Evolutionary conservation across 2,888 invertebrate species (phyloP), one percentile per base, ranked within the genome.

Genomic region (Melanchra persicariae): DNA sequence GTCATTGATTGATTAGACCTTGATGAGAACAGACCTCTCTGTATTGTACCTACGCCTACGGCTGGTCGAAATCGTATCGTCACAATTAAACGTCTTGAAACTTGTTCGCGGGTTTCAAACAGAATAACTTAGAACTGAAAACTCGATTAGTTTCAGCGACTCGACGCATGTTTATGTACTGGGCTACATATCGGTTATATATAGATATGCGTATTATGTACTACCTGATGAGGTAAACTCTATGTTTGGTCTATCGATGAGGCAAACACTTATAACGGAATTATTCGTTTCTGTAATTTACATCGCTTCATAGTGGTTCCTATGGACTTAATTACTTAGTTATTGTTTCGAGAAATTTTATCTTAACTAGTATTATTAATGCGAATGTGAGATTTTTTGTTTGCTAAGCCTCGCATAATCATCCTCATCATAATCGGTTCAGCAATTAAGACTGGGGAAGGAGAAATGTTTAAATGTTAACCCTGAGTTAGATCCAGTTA

Each of bases 41-140:
- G 4, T 54, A 10, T n/a, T 30, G 19, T 19, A 30, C 8, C n/a
- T 9, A 26, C 15, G n/a, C 8, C n/a, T 9, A 26, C 15, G n/a
- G n/a, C 8, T 17, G 3, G 6, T 43, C 26, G 34, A 6, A 26
- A 70, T 74, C 72, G 74, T 51, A 26, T 83, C 87, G 87, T 79
- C 19, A 8, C 15, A 5, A 82, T 72, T 89, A 90, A 92, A 88
- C 30, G 77, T 63, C 65, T 70, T 60, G 52, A 82, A 90, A 91
- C 87, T 91, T 89, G 64, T 87, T 88, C 88, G 82, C 80, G 79
- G 84, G 83, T 88, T 89, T 90, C 91, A 92, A 92, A 91, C 91
- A 91, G 93, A 93, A 93, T 93, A 94, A 93, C 92, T 94, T 92
- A 89, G 90, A 91, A 89, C 89, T 88, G 91, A 90, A 90, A 93